Conservation (phyloP, 2,888 invertebrate genomes). For the Seladonia tumulorum region DNA sequence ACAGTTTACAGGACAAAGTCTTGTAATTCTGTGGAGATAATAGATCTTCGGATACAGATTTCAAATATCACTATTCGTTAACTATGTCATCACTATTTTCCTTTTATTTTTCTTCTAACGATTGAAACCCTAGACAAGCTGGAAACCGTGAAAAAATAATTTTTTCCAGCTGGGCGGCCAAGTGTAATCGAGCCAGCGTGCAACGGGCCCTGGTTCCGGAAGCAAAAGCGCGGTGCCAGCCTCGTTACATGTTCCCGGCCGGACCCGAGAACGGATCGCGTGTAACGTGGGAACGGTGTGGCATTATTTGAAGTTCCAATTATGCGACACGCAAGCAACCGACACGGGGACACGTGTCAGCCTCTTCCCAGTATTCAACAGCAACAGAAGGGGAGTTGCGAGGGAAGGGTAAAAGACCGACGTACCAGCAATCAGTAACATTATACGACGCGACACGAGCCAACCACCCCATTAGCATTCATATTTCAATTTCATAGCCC, state of each 20-base stretch:
- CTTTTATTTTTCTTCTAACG: too few relatives aligned
- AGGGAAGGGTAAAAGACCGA: constrained; percentile 48
- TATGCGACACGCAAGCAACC: constrained; percentile 37
- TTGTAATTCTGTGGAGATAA: too few relatives aligned
- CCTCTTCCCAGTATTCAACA: constrained; percentile 38
- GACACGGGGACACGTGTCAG: constrained; percentile 44
- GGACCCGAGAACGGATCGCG: not conserved
- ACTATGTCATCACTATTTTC: too few relatives aligned
- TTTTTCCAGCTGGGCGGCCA: not conserved
- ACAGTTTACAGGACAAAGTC: too few relatives aligned
- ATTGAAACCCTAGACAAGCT: not conserved
- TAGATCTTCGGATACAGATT: too few relatives aligned
- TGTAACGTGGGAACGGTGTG: not conserved
- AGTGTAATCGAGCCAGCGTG: not conserved
- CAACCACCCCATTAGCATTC: constrained; percentile 76
- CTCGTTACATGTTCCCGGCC: not conserved
- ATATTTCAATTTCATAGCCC: constrained; percentile 78
- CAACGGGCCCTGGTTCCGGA: not conserved
- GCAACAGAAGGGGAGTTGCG: constrained; percentile 33
- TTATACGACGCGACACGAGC: constrained; percentile 70
- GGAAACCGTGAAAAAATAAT: not conserved
- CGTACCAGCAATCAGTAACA: constrained; percentile 70
- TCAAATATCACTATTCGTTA: too few relatives aligned
- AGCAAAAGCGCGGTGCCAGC: not conserved
- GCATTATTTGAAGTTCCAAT: constrained; percentile 48